phyloP scores from a whole-genome alignment of 2,797 vertebrate species.

The Monodelphis domestica region DNA sequence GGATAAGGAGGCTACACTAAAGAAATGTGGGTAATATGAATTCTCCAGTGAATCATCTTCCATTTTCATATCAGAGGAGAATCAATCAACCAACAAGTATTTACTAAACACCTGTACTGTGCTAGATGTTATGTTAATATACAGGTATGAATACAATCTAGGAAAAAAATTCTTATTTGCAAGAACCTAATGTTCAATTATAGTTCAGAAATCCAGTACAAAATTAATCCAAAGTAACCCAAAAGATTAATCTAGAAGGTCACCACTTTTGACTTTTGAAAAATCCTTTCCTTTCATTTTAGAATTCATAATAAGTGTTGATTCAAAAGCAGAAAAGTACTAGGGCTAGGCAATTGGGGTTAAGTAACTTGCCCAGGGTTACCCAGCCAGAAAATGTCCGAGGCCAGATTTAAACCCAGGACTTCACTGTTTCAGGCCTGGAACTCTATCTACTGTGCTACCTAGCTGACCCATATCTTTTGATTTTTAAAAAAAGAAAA shows the following conservation, averaged over 20 bases:
- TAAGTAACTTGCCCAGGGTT: too few relatives aligned
- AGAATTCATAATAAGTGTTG: too few relatives aligned
- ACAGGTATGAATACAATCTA: background rate
- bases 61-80: background rate
- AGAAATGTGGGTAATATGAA: background rate
- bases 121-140: background rate
- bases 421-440: too few relatives aligned
- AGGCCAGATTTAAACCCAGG: too few relatives aligned
- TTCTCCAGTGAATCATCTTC: background rate
- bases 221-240: background rate
- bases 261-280: too few relatives aligned
- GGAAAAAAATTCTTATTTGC: background rate
- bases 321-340: too few relatives aligned
- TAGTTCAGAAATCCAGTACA: background rate
- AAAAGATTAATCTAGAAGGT: background rate
- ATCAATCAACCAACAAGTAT: background rate
- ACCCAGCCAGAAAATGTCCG: too few relatives aligned
- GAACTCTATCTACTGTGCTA: too few relatives aligned
- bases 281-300: too few relatives aligned
- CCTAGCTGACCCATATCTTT: too few relatives aligned
- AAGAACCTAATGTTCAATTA: background rate
- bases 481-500: background rate
- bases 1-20: too few relatives aligned
- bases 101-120: background rate
- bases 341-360: too few relatives aligned